Base-by-base conservation (phyloP, 1,140 invertebrate species). In the Drosophila biarmipes region DNA sequence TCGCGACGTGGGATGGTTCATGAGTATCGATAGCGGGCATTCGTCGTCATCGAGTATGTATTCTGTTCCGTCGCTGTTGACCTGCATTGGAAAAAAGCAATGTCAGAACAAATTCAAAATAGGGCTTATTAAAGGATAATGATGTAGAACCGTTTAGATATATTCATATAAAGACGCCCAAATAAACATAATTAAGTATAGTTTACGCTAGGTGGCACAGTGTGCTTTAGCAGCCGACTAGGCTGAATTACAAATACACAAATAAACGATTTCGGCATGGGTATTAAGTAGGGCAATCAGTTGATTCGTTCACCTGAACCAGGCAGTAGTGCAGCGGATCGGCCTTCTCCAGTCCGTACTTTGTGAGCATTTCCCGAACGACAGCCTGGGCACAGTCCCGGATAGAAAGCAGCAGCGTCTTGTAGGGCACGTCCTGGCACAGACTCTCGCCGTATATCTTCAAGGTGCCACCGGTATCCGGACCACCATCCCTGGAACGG, bases 361-460 rank as follows among this genome's bases (percentile, higher is more conserved):
- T 99, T 64, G 98, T 96, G 14, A 99, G 94, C 95, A 99, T 99
- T 94, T 99, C 98, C 78, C 96, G 94, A 31, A 99, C 97, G 40
- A 99, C 98, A 74, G 95, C 95, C 35, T 96, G 95, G 2, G 98
- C 98, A 38, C 96, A 96, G 92, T 99, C 99, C 43, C 97, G 94
- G 12, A 98, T 96, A 17, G 98, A 99, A 31, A 99, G 93, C 68
- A 99, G 93, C 38, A 99, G 93, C 3, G 99, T 99, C 93, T 99
- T 99, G 93, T 99, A 99, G 42, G 99, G 98, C 69, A 99, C 98
- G 93, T 99, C 98, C 82, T 97, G 96, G 90, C 98, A 98, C 7
- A 99, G 93, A 12, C 98, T 97, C 92, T 99, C 98, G 24, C 99
- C 99, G 93, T 99, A 99, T 80, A 99, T 99, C 93, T 99, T 99